Evolutionary conservation across 2,113 vertebrate genomes (phyloP).

Genomic region (Rana temporaria): DNA sequence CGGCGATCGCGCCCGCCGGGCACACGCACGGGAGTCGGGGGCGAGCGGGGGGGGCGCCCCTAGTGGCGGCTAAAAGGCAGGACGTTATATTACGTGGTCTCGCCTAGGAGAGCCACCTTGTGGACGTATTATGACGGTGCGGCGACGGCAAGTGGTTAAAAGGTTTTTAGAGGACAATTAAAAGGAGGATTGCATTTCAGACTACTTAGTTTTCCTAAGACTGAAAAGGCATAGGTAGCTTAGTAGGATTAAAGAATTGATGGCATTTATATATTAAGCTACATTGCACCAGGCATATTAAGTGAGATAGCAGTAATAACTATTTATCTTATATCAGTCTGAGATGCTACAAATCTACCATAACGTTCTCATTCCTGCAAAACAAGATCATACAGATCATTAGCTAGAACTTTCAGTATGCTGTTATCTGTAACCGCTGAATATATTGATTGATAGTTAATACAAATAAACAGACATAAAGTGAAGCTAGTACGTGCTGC

Average conservation of each 20-base stretch:
- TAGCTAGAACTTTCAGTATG: neutral
- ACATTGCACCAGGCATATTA: neutral
- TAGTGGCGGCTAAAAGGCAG: too few species aligned
- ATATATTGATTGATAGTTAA: neutral
- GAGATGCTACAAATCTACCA: constrained; percentile 13
- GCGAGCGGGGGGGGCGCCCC: too few species aligned
- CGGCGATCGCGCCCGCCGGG: too few species aligned
- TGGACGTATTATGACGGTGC: too few species aligned
- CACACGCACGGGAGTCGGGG: too few species aligned
- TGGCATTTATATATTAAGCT: neutral
- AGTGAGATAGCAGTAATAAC: neutral
- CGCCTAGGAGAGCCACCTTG: too few species aligned
- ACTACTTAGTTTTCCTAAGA: neutral
- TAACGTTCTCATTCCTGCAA: neutral
- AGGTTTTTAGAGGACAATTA: constrained; percentile 19
- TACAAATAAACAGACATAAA: neutral
- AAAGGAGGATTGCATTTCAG: neutral
- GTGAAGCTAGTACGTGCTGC: neutral
- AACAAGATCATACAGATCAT: constrained; percentile 24
- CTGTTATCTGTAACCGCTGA: neutral
- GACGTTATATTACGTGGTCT: too few species aligned
- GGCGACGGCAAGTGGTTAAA: too few species aligned
- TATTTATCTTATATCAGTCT: constrained; percentile 7
- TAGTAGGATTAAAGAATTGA: neutral
- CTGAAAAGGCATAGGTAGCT: constrained; percentile 2